Evolutionary conservation across 2,113 vertebrate species (phyloP).

Genomic region (Madoqua kirkii): DNA sequence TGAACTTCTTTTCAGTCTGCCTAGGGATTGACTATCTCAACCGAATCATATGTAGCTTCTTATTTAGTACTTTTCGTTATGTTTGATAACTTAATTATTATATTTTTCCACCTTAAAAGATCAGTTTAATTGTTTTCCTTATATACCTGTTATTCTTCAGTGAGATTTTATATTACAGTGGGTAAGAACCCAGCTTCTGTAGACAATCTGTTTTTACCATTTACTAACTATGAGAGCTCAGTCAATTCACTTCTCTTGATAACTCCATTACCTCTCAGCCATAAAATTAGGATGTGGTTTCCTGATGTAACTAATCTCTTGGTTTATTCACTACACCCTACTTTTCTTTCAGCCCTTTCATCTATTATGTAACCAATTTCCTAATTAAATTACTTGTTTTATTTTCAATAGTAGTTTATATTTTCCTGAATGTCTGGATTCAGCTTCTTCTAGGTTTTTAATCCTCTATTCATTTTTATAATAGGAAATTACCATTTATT

Average conservation of each 20-base stretch:
- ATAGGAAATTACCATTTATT: background rate
- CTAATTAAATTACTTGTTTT: background rate
- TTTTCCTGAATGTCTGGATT: background rate
- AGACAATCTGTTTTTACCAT: background rate
- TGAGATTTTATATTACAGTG: background rate
- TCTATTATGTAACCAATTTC: background rate
- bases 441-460: background rate
- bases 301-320: background rate
- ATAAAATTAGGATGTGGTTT: background rate
- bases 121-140: background rate
- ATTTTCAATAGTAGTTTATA: background rate
- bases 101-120: background rate
- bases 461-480: background rate
- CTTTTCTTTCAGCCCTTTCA: background rate
- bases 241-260: background rate
- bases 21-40: background rate
- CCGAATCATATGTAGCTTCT: background rate
- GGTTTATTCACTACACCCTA: background rate
- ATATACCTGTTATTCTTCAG: background rate
- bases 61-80: background rate
- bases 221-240: background rate
- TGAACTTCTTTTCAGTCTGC: background rate
- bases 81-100: background rate
- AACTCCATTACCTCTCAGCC: background rate
- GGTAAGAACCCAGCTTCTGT: background rate